These are phyloP conservation scores for Psilopsiagon aurifrons DNA, from an alignment of 2,113 vertebrate genomes.

Conservation along the genomic window DNA sequence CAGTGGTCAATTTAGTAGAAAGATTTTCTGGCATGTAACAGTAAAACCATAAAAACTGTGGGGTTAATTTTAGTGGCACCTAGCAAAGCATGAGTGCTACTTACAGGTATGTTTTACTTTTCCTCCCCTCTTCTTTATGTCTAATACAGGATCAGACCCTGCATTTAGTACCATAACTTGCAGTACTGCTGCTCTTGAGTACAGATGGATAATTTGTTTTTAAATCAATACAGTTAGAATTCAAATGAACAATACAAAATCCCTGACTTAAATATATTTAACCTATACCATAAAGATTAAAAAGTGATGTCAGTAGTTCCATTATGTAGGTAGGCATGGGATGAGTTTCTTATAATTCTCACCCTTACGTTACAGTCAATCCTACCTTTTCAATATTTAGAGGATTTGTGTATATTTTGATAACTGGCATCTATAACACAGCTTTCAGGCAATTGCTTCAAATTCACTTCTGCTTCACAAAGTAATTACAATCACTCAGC, in stretches of 20 bases:
- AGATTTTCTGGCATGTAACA: not conserved
- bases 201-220: not conserved
- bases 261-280: not conserved
- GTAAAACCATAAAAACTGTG: not conserved
- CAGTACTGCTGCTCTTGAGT: not conserved
- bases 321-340: not conserved
- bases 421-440: not conserved
- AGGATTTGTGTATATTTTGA: not conserved
- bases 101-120: not conserved
- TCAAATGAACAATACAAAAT: not conserved
- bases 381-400: not conserved
- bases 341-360: not conserved
- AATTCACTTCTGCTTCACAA: not conserved
- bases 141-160: not conserved
- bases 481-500: not conserved
- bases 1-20: not conserved
- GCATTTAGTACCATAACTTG: not conserved
- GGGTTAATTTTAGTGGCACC: not conserved
- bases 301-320: not conserved
- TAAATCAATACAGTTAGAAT: not conserved
- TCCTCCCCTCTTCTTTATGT: not conserved
- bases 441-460: not conserved
- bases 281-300: not conserved
- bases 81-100: not conserved
- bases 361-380: not conserved